A percentile compares a stretch with the other conserved stretches of the same genome.
Evolutionary conservation across 2,113 vertebrate species (phyloP).

Genomic region (Dipodomys merriami): DNA sequence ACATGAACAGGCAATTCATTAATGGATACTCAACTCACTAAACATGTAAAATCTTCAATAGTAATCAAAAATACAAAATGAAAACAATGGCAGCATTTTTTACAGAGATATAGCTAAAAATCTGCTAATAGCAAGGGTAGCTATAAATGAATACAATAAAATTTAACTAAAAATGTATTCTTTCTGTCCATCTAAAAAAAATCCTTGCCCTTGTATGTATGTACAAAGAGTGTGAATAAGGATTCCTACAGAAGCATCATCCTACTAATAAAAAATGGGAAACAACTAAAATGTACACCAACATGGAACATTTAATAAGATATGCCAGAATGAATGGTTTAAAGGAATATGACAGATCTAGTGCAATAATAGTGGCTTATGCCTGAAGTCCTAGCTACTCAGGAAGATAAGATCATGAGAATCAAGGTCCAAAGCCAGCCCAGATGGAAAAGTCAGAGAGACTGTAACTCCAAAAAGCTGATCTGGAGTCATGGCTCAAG

Average conservation of each 20-base stretch:
- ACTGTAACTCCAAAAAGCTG: no score
- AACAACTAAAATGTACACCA: not conserved
- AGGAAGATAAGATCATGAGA: no score
- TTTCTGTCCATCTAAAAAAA: not conserved
- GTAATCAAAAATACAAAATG: slow-evolving; percentile 1
- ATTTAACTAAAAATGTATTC: slow-evolving; percentile 17
- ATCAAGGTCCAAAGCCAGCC: no score
- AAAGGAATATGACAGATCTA: slow-evolving; percentile 3
- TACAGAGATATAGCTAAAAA: slow-evolving; percentile 23
- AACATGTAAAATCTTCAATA: not conserved
- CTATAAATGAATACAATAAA: not conserved
- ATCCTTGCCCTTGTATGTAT: not conserved
- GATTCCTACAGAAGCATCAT: not conserved
- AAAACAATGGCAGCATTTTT: not conserved
- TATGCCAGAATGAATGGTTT: not conserved
- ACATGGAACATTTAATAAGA: not conserved
- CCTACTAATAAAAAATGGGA: not conserved
- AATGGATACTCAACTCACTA: not conserved
- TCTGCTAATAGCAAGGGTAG: not conserved
- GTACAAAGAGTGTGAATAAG: not conserved
- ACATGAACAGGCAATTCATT: not conserved
- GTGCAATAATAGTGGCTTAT: no score
- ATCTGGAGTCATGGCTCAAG: no score
- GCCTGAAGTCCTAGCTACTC: no score
- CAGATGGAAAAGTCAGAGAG: no score